Evolutionary conservation across 2,113 vertebrate species (phyloP).

Genomic region (Phalacrocorax aristotelis): DNA sequence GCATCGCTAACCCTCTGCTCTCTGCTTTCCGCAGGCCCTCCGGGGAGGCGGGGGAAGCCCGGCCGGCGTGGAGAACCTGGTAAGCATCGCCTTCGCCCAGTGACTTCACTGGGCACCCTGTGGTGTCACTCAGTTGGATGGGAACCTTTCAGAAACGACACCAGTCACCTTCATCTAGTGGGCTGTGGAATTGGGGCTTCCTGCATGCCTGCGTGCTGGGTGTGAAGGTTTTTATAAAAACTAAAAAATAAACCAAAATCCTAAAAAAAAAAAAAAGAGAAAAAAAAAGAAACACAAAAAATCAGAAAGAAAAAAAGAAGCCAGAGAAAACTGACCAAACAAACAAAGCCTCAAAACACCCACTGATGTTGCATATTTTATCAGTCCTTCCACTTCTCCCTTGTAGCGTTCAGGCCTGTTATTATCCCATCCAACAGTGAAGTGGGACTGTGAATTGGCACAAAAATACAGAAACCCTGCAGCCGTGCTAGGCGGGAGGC

Average conservation of each 20-base stretch:
- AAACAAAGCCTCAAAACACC: not conserved
- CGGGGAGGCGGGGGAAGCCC: conserved; percentile 89
- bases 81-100: conserved; percentile 61
- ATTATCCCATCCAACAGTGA: not conserved
- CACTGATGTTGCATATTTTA: accelerated
- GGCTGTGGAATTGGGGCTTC: not conserved
- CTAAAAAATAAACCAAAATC: not conserved
- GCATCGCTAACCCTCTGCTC: not conserved
- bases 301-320: too few species aligned
- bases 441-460: not conserved
- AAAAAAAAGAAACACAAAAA: not conserved
- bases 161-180: too few species aligned
- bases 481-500: not conserved
- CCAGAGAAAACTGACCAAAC: too few species aligned
- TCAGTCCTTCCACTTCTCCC: not conserved
- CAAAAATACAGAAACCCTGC: not conserved
- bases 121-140: accelerated
- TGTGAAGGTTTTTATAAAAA: not conserved
- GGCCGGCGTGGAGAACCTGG: conserved; percentile 90
- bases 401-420: accelerated
- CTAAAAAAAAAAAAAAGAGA: not conserved
- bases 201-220: accelerated
- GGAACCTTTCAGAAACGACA: accelerated
- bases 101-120: accelerated
- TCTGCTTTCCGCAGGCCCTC: conserved; percentile 82